Conservation (phyloP, 2,888 invertebrate species). For the Adela reaumurella region DNA sequence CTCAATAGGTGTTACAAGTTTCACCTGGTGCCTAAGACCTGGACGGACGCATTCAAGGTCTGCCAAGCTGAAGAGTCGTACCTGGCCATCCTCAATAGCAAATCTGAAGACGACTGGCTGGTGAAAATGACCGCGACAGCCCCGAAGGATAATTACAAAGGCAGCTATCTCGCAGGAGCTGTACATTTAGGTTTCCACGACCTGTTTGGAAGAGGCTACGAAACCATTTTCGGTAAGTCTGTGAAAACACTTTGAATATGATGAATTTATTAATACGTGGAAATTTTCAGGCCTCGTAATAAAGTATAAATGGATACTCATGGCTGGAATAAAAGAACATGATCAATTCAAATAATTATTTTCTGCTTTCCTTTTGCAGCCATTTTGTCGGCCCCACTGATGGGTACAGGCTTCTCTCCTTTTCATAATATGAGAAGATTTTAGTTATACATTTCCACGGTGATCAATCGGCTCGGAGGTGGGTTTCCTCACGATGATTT, state of each 20-base stretch:
- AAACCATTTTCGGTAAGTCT: slow-evolving; percentile 3
- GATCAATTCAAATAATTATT: no score
- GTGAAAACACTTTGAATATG: slow-evolving; percentile 17
- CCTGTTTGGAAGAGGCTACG: slow-evolving; percentile 1
- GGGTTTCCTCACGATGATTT: no score
- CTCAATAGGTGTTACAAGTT: slow-evolving; percentile 6
- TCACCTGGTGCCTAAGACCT: slow-evolving; percentile 2
- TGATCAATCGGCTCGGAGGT: no score
- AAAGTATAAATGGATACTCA: no score
- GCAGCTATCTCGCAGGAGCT: slow-evolving; percentile 1
- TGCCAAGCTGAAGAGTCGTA: slow-evolving; percentile 11
- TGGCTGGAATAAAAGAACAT: no score
- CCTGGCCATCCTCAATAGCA: slow-evolving; percentile 11
- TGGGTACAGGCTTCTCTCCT: no score
- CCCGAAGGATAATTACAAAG: slow-evolving; percentile 2
- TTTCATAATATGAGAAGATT: no score
- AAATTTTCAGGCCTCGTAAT: no score
- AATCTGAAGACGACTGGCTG: slow-evolving; percentile 6
- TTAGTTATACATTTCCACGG: no score
- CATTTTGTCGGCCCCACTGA: no score
- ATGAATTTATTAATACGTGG: slow-evolving; percentile 25
- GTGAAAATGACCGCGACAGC: neutral
- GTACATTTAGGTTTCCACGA: slow-evolving; percentile 7
- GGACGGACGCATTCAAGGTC: slow-evolving; percentile 7
- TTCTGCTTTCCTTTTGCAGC: no score